Evolutionary conservation across 2,113 vertebrate species (phyloP).

Genomic region (Melanostigma gelatinosum): DNA sequence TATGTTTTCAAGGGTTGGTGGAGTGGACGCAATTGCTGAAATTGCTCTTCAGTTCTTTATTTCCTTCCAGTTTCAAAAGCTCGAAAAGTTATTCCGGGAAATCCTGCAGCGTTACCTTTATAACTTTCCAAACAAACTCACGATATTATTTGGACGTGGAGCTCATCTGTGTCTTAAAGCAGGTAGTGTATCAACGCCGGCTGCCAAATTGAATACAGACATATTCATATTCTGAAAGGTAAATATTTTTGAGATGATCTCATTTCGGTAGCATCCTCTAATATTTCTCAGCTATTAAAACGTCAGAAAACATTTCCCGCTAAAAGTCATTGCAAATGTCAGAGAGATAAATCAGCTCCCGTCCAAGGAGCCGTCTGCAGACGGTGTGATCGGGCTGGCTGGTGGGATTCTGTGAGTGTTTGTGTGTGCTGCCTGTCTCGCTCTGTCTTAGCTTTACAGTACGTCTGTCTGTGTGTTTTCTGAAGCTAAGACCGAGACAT

Average conservation of each 20-base stretch:
- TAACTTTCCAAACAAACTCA: constrained; percentile 30
- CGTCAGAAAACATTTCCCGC: constrained; percentile 42
- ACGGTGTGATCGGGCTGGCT: constrained; percentile 47
- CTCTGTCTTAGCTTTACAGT: constrained; percentile 25
- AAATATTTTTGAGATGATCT: constrained; percentile 40
- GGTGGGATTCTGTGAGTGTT: constrained; percentile 40
- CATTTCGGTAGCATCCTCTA: constrained; percentile 32
- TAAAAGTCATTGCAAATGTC: constrained; percentile 72
- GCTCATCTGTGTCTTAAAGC: constrained; percentile 5
- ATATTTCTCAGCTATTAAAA: constrained; percentile 60
- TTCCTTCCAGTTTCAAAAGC: constrained; percentile 14
- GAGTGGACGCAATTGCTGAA: constrained; percentile 59
- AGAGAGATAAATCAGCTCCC: constrained; percentile 69
- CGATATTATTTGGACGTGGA: constrained; percentile 34
- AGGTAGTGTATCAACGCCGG: constrained; percentile 9
- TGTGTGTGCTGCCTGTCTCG: constrained; percentile 16
- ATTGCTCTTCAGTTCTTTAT: constrained; percentile 48
- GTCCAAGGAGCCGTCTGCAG: constrained; percentile 40
- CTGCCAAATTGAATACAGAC: constrained; percentile 6
- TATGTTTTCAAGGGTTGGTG: constrained; percentile 42
- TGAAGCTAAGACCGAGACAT: constrained; percentile 26
- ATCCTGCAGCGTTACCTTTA: not conserved
- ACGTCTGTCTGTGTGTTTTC: constrained; percentile 25
- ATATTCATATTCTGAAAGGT: constrained; percentile 26
- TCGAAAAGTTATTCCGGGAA: constrained; percentile 28